Evolutionary conservation across 2,888 invertebrate genomes (phyloP).

Genomic region (Drosophila formosana): DNA sequence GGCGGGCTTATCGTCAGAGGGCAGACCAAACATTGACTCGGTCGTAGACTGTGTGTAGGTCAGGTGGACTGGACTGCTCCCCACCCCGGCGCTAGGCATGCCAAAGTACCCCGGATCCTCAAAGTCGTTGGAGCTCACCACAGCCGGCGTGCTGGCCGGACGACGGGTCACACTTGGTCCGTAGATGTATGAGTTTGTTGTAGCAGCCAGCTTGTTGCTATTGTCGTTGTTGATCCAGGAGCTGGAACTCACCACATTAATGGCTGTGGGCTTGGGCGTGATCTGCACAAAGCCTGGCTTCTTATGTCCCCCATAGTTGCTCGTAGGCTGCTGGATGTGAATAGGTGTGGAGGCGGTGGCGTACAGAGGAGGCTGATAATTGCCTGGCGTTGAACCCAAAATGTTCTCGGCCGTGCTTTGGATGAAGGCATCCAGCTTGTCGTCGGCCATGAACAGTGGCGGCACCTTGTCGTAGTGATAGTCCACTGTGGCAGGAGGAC

Average conservation of each 20-base stretch:
- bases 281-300: conserved; percentile 84
- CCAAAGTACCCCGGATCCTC: conserved; percentile 85
- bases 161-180: conserved; percentile 78
- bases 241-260: conserved; percentile 74
- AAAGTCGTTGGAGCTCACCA: conserved; percentile 83
- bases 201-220: conserved; percentile 48
- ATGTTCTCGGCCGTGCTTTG: conserved; percentile 79
- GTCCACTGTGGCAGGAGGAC: conserved; percentile 85
- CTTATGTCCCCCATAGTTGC: conserved; percentile 58
- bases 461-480: conserved; percentile 77
- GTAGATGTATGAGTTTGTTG: conserved; percentile 85
- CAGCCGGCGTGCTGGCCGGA: conserved; percentile 65
- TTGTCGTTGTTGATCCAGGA: conserved; percentile 66
- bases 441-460: conserved; percentile 77
- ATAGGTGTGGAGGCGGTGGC: conserved; percentile 82
- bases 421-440: conserved; percentile 81
- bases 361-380: conserved; percentile 67
- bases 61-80: conserved; percentile 65
- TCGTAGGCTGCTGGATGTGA: conserved; percentile 78
- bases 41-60: conserved; percentile 74
- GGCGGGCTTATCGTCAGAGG: conserved; percentile 83
- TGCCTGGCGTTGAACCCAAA: conserved; percentile 60
- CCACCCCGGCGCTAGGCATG: conserved; percentile 38
- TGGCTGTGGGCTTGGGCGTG: conserved; percentile 87
- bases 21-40: conserved; percentile 66